Conservation (phyloP, 2,888 invertebrate genomes). For the Julus scandinavius region DNA sequence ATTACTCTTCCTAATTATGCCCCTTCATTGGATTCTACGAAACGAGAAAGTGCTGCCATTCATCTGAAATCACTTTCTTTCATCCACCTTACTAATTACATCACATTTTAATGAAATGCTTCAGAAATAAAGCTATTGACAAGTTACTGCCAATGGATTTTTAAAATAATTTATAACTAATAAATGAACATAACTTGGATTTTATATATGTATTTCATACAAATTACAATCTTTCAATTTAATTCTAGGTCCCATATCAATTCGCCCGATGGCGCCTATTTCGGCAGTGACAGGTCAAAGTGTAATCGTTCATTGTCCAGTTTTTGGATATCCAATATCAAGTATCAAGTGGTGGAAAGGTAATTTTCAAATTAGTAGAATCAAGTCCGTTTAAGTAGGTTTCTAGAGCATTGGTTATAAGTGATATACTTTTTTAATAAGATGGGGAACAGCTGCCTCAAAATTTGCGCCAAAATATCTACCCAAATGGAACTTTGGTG, state of each 20-base stretch:
- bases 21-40: not conserved
- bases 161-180: too few species aligned
- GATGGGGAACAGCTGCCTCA: slow-evolving; percentile 62
- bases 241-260: slow-evolving; percentile 77
- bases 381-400: not conserved
- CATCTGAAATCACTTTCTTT: not conserved
- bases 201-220: too few species aligned
- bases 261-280: slow-evolving; percentile 81
- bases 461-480: slow-evolving; percentile 64
- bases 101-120: too few species aligned
- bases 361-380: slow-evolving; percentile 60
- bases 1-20: not conserved
- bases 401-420: not conserved
- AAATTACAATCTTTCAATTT: too few species aligned
- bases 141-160: too few species aligned
- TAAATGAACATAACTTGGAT: too few species aligned
- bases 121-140: too few species aligned
- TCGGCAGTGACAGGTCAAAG: slow-evolving; percentile 83
- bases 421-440: slow-evolving; percentile 11
- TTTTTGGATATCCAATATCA: slow-evolving; percentile 83
- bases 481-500: slow-evolving; percentile 63
- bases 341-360: slow-evolving; percentile 83
- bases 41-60: not conserved
- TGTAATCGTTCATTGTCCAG: slow-evolving; percentile 80
- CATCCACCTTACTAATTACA: not conserved